These are phyloP conservation scores for Odontomachus brunneus DNA, from an alignment of 1,140 invertebrate species.

Conservation along the genomic window DNA sequence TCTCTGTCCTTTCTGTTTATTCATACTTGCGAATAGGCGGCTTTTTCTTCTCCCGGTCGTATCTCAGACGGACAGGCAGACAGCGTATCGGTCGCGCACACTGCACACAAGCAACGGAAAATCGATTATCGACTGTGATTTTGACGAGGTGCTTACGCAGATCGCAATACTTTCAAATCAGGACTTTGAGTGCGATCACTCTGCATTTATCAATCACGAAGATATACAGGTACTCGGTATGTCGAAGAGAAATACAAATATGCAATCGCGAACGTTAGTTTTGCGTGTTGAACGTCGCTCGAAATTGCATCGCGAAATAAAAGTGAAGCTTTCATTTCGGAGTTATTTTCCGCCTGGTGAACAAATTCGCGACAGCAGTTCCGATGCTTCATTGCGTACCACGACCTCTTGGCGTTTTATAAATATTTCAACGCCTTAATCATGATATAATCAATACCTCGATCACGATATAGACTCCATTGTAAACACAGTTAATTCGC, in stretches of 20 bases:
- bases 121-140: neutral
- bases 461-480: neutral
- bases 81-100: neutral
- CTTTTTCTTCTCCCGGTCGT: neutral
- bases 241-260: too few relatives aligned
- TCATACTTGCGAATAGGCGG: neutral
- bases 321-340: neutral
- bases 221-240: too few relatives aligned
- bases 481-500: constrained; percentile 16
- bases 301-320: too few relatives aligned
- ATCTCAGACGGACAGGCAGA: constrained; percentile 11
- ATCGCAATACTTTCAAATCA: too few relatives aligned
- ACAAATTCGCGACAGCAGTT: neutral
- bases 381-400: neutral
- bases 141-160: neutral
- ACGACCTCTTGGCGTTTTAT: neutral
- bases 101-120: neutral
- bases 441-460: neutral
- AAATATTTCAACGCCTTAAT: neutral
- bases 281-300: too few relatives aligned
- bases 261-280: too few relatives aligned
- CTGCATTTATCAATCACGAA: neutral
- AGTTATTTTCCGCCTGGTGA: neutral
- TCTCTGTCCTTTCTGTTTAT: neutral
- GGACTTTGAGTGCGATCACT: too few relatives aligned